Base-by-base conservation (phyloP, 2,113 vertebrate species). In the Romanogobio albipinnatus region DNA sequence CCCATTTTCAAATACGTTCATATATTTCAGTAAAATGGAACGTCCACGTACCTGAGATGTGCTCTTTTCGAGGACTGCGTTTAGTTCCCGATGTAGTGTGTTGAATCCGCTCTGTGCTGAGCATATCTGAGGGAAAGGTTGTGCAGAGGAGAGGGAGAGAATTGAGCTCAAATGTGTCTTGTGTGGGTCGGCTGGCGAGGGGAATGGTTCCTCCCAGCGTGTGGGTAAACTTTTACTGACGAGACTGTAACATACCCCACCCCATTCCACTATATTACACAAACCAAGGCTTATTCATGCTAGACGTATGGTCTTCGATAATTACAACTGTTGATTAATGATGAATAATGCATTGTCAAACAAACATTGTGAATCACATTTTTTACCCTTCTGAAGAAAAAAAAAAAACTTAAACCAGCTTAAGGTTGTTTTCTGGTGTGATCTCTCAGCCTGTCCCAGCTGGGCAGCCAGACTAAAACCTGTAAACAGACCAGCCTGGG, bases 141-240 rank as follows among this genome's bases (percentile, higher is more conserved):
- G 71, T 1, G 68, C 68, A 61, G 82, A 76, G 76, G 76, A 84
- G 86, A 81, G 45, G 47, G 82, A 80, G 74, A 76, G 73, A 64
- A 82, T 70, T 77, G n/a, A 81, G 81, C 75, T 86, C 64, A 74
- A 56, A 71, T 62, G 77, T 36, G 77, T 73, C 51, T 73, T 64
- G 68, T 75, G 86, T 79, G 68, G 45, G 86, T 74, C 76, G 29
- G 49, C 66, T 26, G 79, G 77, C 33, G 59, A 68, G 68, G 61
- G 71, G 86, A 87, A 84, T 87, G 86, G 86, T 87, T 87, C 83
- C 84, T 86, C 84, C 84, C 78, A 62, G 62, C 59, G 70, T 80
- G 77, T 75, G 70, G 70, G 61, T 86, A 86, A 86, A 86, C 78
- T 81, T 85, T 82, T 71, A 82, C 80, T 70, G 62, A 68, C 62